Evolutionary conservation across 2,888 invertebrate genomes (phyloP), one percentile per base, ranked within the genome.

Genomic region (Hanleya hanleyi): DNA sequence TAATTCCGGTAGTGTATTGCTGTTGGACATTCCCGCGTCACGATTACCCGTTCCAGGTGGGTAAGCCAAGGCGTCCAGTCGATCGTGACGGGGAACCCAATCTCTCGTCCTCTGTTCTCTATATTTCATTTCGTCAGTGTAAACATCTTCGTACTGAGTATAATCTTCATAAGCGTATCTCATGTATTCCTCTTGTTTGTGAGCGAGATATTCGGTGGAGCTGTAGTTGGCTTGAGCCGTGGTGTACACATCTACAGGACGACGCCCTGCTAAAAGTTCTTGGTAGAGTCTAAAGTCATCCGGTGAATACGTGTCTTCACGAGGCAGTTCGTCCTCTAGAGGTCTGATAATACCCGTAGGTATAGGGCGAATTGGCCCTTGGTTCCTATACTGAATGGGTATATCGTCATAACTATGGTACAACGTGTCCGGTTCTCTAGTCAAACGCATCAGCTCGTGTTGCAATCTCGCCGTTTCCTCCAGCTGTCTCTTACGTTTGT

Each of bases 401-500:
- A 87, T 83, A 75, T 87, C 86, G 67, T 87, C 86, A 74, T 84
- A 86, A 72, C 86, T 87, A 67, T 86, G 86, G 15, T 84, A 81
- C 75, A 86, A 80, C 66, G 83, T 83, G 65, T 86, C 84, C 35
- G 83, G 81, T 12, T 83, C 79, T 66, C 84, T 81, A 2, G 84
- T 80, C 66, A 87, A 75, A 74, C 91, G 90, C 64, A 91, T 84
- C 26, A 92, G 86, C 81, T 93, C 92, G 65, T 92, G 91, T 81
- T 91, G 92, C 41, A 92, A 86, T 9, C 92, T 90, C n/a, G 92
- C 91, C 75, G 92, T 92, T 78, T 93, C 92, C 80, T 93, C 93
- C 73, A 94, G 91, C 81, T 93, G 92, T 80, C 92, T 92, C 61
- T 93, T 91, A n/a, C 94, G 89, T 68, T 92, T 90, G 15, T 93